phyloP scores from a whole-genome alignment of 2,113 vertebrate species.

The Coptodon rendalli region DNA sequence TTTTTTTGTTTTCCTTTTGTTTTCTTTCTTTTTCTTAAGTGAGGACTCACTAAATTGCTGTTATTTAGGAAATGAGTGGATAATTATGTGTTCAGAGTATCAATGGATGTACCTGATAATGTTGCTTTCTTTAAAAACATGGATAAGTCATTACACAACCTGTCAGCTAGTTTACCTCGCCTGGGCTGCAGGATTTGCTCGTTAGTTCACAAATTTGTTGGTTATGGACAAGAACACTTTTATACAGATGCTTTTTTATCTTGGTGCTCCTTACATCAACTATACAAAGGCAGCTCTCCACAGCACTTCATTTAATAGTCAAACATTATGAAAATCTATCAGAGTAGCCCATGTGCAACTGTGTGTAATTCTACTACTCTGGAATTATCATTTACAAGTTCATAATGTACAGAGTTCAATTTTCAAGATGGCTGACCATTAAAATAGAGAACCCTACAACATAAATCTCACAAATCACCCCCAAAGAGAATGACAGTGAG shows the following conservation, averaged over 20 bases:
- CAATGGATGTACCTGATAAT: neutral
- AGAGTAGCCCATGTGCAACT: neutral
- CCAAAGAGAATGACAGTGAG: neutral
- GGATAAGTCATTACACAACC: neutral
- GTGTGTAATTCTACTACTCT: neutral
- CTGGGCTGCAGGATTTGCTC: neutral
- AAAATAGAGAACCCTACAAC: neutral
- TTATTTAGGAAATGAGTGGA: neutral
- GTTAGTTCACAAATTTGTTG: neutral
- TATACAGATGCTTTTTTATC: neutral
- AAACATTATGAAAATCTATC: neutral
- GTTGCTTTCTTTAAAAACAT: neutral
- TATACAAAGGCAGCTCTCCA: neutral
- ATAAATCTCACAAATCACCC: neutral
- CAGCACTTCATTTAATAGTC: neutral
- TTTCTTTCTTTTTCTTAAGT: rapidly evolving
- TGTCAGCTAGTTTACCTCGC: neutral
- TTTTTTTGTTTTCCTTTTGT: neutral
- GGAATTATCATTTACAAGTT: neutral
- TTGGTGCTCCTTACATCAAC: neutral
- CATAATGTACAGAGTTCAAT: neutral
- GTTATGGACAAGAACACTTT: neutral
- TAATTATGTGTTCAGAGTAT: neutral
- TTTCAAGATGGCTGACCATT: neutral
- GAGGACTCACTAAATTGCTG: neutral